These are phyloP conservation scores for Hemichromis elongatus DNA, from an alignment of 2,113 vertebrate species.

Conservation along the genomic window DNA sequence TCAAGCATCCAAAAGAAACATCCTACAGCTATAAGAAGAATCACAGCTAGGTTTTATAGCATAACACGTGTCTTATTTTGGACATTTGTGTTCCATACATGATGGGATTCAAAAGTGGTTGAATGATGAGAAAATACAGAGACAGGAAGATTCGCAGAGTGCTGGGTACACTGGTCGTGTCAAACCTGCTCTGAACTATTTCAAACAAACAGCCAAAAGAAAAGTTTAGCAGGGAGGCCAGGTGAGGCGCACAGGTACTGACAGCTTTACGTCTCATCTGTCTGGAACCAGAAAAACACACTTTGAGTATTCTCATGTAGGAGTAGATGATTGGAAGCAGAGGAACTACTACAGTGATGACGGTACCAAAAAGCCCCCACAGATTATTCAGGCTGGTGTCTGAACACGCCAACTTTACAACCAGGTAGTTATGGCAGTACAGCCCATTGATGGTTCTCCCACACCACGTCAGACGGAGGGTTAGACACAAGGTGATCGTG, in stretches of 20 bases:
- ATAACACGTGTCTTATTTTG: background rate
- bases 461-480: constrained; percentile 20
- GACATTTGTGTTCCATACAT: background rate
- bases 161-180: background rate
- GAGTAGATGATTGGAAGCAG: background rate
- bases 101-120: background rate
- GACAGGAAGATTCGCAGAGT: background rate
- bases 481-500: background rate
- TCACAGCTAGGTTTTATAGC: background rate
- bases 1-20: background rate
- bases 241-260: background rate
- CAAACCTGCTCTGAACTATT: background rate
- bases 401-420: constrained; percentile 45
- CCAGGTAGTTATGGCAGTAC: constrained; percentile 42
- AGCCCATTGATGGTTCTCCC: constrained; percentile 43
- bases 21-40: background rate
- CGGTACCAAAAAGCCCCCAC: background rate
- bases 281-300: background rate
- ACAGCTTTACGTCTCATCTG: background rate
- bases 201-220: background rate
- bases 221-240: background rate
- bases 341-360: background rate
- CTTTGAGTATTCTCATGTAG: background rate
- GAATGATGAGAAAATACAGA: background rate
- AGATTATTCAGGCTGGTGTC: background rate